Conservation (phyloP, 2,113 vertebrate genomes). For the Jaculus jaculus region DNA sequence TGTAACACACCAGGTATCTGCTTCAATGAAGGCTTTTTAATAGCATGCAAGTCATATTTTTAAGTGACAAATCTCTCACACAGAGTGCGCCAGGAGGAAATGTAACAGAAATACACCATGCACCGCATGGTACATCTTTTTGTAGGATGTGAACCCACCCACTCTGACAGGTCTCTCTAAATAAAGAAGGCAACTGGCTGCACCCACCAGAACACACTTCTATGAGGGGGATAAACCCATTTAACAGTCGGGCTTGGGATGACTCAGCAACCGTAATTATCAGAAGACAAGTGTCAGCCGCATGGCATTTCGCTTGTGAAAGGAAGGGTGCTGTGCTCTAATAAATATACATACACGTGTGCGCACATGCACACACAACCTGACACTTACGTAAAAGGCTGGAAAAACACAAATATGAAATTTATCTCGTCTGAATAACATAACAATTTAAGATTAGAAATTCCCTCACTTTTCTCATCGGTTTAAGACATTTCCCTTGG, state of each 20-base stretch:
- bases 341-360: rapidly evolving
- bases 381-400: background rate
- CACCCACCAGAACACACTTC: background rate
- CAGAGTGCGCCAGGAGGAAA: background rate
- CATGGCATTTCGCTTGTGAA: background rate
- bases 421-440: background rate
- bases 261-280: background rate
- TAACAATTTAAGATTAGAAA: background rate
- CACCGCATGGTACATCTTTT: background rate
- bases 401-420: background rate
- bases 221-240: background rate
- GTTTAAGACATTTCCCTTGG: background rate
- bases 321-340: background rate
- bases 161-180: slow-evolving; percentile 16
- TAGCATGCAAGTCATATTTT: background rate
- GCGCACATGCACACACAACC: background rate
- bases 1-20: background rate
- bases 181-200: slow-evolving; percentile 33
- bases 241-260: background rate
- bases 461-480: too few species aligned
- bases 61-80: slow-evolving; percentile 11
- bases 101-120: background rate
- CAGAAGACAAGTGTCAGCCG: background rate
- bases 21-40: background rate
- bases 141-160: background rate